phyloP scores from a whole-genome alignment of 2,797 vertebrate genomes.

The Thripadectes ignobilis region DNA sequence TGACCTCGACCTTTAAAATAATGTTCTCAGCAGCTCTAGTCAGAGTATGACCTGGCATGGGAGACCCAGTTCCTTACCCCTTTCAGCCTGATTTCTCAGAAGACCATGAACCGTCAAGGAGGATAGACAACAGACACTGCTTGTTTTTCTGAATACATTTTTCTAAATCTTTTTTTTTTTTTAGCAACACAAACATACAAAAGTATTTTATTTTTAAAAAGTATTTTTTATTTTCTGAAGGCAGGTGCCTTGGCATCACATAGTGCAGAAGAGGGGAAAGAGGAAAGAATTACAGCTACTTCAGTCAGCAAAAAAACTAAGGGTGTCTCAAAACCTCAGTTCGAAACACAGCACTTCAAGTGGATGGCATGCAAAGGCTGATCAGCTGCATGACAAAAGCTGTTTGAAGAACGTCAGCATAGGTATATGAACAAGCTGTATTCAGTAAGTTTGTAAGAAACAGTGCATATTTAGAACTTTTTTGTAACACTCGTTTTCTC shows the following conservation, averaged over 20 bases:
- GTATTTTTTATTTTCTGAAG: not conserved
- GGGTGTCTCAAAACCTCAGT: not conserved
- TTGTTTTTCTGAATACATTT: not conserved
- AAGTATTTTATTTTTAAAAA: too few relatives aligned
- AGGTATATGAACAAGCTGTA: not conserved
- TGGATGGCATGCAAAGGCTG: not conserved
- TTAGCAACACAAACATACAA: not conserved
- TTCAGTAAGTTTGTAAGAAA: not conserved
- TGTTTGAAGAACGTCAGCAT: not conserved
- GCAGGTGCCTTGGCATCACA: not conserved
- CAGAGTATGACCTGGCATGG: not conserved
- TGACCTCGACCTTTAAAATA: not conserved
- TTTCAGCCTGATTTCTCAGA: not conserved
- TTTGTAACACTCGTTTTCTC: not conserved
- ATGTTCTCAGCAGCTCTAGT: not conserved
- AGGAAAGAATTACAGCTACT: not conserved
- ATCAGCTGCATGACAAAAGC: not conserved
- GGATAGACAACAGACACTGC: not conserved
- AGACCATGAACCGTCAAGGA: not conserved
- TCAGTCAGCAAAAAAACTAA: not conserved
- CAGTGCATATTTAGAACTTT: not conserved
- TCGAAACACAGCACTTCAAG: not conserved
- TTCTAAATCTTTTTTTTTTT: not conserved
- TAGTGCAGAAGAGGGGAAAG: not conserved
- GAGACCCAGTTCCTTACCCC: not conserved